A percentile compares a stretch with the other conserved stretches of the same genome.
Evolutionary conservation across 2,888 invertebrate species (phyloP).

Genomic region (Acanthosepion lycidas): DNA sequence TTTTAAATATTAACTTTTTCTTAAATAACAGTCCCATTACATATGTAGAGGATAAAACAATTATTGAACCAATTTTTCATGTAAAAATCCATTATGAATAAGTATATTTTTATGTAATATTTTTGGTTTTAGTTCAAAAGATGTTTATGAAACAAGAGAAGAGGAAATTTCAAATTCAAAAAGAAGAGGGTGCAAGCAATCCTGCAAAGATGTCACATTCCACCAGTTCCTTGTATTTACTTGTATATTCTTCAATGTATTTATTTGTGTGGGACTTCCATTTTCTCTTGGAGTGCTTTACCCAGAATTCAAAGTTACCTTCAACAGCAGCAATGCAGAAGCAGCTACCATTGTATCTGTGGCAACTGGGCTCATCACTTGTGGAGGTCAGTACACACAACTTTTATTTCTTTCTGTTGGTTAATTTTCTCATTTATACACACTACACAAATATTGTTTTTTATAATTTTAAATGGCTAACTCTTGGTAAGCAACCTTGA

Average conservation of each 20-base stretch:
- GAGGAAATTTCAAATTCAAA: background rate
- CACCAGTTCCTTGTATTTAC: background rate
- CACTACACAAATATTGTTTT: too few relatives aligned
- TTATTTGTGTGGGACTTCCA: conserved; percentile 23
- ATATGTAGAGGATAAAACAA: too few relatives aligned
- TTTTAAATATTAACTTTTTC: too few relatives aligned
- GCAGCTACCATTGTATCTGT: conserved; percentile 41
- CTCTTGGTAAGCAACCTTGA: too few relatives aligned
- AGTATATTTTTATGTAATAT: background rate
- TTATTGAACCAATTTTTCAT: too few relatives aligned
- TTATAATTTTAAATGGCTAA: too few relatives aligned
- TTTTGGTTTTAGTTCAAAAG: background rate
- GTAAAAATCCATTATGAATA: too few relatives aligned
- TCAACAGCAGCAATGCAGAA: conserved; percentile 2
- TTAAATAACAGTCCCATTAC: too few relatives aligned
- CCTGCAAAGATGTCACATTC: background rate
- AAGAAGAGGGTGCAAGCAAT: background rate
- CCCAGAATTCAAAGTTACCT: conserved; percentile 38
- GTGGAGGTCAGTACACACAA: background rate
- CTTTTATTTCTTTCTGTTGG: background rate
- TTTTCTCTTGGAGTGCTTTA: conserved; percentile 23
- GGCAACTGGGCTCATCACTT: conserved; percentile 42
- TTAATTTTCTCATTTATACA: too few relatives aligned
- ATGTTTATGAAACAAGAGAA: background rate
- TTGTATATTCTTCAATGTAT: background rate